Conservation (phyloP, 2,797 vertebrate genomes). For the Pygocentrus nattereri region DNA sequence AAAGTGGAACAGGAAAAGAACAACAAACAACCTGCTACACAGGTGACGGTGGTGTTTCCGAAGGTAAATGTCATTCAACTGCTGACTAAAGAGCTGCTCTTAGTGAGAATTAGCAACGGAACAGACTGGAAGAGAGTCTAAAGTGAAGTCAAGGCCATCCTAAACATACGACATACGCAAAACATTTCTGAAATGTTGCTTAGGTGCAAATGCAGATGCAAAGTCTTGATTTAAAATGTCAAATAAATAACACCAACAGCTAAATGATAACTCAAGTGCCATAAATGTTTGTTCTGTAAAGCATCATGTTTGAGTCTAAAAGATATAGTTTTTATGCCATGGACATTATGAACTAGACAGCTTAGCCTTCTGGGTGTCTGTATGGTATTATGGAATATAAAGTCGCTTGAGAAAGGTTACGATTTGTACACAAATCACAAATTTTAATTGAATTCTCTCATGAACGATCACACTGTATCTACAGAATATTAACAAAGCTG, state of each 20-base stretch:
- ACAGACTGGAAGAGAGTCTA: background rate
- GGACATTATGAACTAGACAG: background rate
- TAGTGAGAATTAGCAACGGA: background rate
- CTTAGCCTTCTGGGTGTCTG: background rate
- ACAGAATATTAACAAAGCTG: slow-evolving; percentile 10
- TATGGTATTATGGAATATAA: background rate
- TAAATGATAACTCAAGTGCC: slow-evolving; percentile 3
- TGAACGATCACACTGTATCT: background rate
- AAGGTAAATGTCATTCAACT: background rate
- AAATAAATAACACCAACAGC: background rate
- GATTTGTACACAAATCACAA: background rate
- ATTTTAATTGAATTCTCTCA: background rate
- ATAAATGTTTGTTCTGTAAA: background rate
- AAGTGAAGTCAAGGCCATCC: background rate
- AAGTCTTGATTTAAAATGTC: background rate
- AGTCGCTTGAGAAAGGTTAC: background rate
- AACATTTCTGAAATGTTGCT: background rate
- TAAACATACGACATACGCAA: background rate
- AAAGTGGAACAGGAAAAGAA: slow-evolving; percentile 27
- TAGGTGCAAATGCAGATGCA: background rate
- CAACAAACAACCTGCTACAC: slow-evolving; percentile 15
- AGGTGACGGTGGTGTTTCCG: background rate
- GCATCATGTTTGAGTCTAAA: too few species aligned
- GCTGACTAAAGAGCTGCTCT: background rate
- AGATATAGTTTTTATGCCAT: background rate